Evolutionary conservation across 2,797 vertebrate species (phyloP).

Genomic region (Lutjanus argentimaculatus): DNA sequence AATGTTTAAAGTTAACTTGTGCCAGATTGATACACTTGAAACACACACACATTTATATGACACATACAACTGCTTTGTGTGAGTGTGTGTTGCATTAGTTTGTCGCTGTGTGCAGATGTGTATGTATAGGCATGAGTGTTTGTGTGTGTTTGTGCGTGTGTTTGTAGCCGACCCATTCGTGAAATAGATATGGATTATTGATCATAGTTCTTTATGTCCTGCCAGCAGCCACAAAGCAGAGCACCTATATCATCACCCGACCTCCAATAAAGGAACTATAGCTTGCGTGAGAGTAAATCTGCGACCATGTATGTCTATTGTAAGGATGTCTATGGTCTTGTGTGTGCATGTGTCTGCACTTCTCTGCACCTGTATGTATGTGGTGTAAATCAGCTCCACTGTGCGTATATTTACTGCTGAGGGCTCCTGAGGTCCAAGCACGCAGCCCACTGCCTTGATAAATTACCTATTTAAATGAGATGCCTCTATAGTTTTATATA

Average conservation of each 20-base stretch:
- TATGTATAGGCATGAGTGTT: background rate
- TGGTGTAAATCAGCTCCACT: constrained; percentile 65
- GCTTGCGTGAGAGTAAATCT: constrained; percentile 50
- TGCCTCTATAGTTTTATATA: constrained; percentile 70
- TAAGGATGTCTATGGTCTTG: constrained; percentile 36
- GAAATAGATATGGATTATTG: constrained; percentile 81
- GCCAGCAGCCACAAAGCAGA: constrained; percentile 54
- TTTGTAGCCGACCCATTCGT: constrained; percentile 40
- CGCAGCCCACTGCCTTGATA: constrained; percentile 68
- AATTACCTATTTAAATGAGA: constrained; percentile 76
- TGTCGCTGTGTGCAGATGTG: constrained; percentile 10
- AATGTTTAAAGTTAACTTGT: background rate
- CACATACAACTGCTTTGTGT: constrained; percentile 17
- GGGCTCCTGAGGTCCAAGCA: constrained; percentile 64
- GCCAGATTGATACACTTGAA: background rate
- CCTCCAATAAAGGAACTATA: constrained; percentile 47
- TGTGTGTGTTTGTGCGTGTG: constrained; percentile 6
- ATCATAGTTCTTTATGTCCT: constrained; percentile 78
- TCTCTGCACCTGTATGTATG: constrained; percentile 48
- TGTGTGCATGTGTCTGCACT: constrained; percentile 39
- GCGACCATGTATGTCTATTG: constrained; percentile 31
- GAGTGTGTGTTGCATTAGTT: constrained; percentile 12
- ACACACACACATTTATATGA: constrained; percentile 4
- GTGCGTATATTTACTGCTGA: constrained; percentile 70
- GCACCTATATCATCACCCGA: constrained; percentile 59